These are phyloP conservation scores for Bovichtus variegatus DNA, from an alignment of 2,797 vertebrate species.

Conservation along the genomic window DNA sequence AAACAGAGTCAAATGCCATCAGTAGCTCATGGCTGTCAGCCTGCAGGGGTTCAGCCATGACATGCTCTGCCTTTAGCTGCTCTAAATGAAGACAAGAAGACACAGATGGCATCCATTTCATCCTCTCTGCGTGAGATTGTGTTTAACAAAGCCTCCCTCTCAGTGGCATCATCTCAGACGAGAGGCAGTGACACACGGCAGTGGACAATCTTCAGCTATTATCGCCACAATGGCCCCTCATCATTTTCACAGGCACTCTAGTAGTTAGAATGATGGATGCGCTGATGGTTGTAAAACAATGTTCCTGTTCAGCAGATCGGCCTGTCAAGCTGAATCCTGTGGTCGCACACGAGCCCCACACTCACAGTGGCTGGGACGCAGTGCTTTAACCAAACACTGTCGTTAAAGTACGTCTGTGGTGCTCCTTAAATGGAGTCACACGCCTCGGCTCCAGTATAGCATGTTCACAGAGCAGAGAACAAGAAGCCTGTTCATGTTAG, in stretches of 20 bases:
- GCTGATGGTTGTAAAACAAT: constrained; percentile 74
- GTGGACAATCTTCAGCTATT: constrained; percentile 68
- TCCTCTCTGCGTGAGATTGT: constrained; percentile 43
- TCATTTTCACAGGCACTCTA: constrained; percentile 66
- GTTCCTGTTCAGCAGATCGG: constrained; percentile 66
- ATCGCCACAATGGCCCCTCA: constrained; percentile 71
- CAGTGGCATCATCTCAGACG: constrained; percentile 58
- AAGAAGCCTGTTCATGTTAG: constrained; percentile 59
- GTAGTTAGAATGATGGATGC: constrained; percentile 75
- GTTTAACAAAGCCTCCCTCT: constrained; percentile 67
- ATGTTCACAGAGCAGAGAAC: constrained; percentile 46
- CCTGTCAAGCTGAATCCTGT: constrained; percentile 29
- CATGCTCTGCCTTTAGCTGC: constrained; percentile 59
- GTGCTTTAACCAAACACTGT: constrained; percentile 48
- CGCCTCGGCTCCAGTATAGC: constrained; percentile 37
- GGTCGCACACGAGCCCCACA: constrained; percentile 34
- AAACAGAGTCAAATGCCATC: constrained; percentile 78
- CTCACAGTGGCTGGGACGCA: constrained; percentile 7
- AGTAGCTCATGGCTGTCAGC: constrained; percentile 59
- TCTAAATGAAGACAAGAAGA: constrained; percentile 65
- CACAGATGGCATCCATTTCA: constrained; percentile 71
- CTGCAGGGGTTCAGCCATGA: constrained; percentile 53
- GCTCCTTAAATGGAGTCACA: constrained; percentile 55
- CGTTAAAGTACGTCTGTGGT: constrained; percentile 46
- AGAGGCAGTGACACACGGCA: constrained; percentile 66